Percentiles rank a stretch among this genome's conserved stretches.
Evolutionary conservation across 2,888 invertebrate genomes (phyloP).

Genomic region (Chalcosyrphus nemorum): DNA sequence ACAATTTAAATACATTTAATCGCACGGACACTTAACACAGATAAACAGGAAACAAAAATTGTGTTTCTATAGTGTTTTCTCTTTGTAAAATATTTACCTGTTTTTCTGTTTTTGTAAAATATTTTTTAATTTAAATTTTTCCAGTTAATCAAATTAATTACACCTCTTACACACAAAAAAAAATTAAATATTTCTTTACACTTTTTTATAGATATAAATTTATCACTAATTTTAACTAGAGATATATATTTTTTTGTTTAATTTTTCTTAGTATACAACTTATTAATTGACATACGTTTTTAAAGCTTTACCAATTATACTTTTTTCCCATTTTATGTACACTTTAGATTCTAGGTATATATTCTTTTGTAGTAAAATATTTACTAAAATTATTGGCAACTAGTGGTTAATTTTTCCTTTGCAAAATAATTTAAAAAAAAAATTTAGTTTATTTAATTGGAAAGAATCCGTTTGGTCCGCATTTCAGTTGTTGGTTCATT

Average conservation of each 20-base stretch:
- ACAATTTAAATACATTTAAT: slow-evolving; percentile 2
- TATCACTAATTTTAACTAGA: slow-evolving; percentile 13
- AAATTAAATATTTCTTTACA: background rate
- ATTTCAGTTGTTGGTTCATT: slow-evolving; percentile 44
- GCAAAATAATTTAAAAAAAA: slow-evolving; percentile 47
- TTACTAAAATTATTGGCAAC: slow-evolving; percentile 10
- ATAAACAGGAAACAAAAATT: slow-evolving; percentile 5
- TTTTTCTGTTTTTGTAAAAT: background rate
- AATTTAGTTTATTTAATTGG: slow-evolving; percentile 32
- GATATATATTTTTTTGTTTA: slow-evolving; percentile 8
- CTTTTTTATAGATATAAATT: background rate
- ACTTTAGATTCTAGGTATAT: slow-evolving; percentile 30
- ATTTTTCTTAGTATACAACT: slow-evolving; percentile 14
- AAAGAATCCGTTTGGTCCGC: slow-evolving; percentile 64
- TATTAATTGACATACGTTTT: slow-evolving; percentile 66
- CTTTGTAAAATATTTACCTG: slow-evolving; percentile 58
- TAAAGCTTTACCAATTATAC: slow-evolving; percentile 69
- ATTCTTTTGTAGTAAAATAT: slow-evolving; percentile 18
- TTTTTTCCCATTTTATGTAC: slow-evolving; percentile 47
- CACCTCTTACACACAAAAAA: background rate
- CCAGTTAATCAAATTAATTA: background rate
- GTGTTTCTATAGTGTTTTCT: slow-evolving; percentile 9
- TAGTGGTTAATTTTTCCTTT: slow-evolving; percentile 17
- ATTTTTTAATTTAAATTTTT: background rate
- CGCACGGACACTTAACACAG: slow-evolving; percentile 1